A percentile compares a stretch with the other conserved stretches of the same genome.
Evolutionary conservation across 2,888 invertebrate species (phyloP).

Genomic region (Patella depressa): DNA sequence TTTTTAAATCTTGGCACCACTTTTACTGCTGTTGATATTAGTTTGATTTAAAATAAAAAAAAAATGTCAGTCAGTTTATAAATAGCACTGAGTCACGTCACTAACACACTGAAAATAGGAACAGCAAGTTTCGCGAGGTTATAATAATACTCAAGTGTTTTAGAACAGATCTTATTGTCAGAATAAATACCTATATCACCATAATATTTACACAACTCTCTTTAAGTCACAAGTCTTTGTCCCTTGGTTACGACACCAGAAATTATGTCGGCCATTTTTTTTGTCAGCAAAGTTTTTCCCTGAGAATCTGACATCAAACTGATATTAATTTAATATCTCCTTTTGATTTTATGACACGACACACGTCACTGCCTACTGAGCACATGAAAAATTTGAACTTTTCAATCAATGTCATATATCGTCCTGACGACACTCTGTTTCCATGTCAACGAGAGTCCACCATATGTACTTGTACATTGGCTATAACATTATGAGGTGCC

Average conservation of each 20-base stretch:
- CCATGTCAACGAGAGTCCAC: slow-evolving; percentile 76
- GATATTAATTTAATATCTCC: too few relatives aligned
- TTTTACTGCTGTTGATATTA: too few relatives aligned
- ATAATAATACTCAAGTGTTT: too few relatives aligned
- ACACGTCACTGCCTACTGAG: background rate
- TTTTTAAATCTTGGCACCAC: too few relatives aligned
- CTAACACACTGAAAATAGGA: too few relatives aligned
- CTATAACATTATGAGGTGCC: slow-evolving; percentile 79
- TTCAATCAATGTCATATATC: background rate
- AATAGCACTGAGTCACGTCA: too few relatives aligned
- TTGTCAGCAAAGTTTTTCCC: slow-evolving; percentile 12
- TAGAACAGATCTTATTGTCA: too few relatives aligned
- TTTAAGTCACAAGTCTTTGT: background rate
- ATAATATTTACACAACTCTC: slow-evolving; percentile 8
- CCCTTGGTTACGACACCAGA: background rate
- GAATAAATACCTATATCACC: background rate
- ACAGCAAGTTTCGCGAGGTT: too few relatives aligned
- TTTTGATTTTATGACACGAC: background rate
- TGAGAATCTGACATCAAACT: background rate
- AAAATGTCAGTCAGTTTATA: too few relatives aligned
- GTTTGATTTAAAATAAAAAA: too few relatives aligned
- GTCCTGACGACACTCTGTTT: slow-evolving; percentile 6
- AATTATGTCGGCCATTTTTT: too few relatives aligned
- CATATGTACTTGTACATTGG: slow-evolving; percentile 93
- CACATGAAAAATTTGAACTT: background rate